Conservation (phyloP, 1,140 invertebrate species). For the Mesaphorura yosii region DNA sequence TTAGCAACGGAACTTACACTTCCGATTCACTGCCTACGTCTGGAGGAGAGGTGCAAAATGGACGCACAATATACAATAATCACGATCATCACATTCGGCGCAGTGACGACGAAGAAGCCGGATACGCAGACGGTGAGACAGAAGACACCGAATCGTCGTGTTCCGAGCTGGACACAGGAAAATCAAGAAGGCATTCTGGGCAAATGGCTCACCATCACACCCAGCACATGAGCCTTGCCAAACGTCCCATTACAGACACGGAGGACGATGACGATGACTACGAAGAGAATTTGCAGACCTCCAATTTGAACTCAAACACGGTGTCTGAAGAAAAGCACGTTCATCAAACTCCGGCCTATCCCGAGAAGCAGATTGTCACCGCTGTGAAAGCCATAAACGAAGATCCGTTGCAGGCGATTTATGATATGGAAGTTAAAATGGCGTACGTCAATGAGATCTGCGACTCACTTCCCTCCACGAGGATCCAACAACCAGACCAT, state of each 20-base stretch:
- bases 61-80: slow-evolving; percentile 38
- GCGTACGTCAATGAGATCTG: slow-evolving; percentile 33
- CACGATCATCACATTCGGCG: too few species aligned
- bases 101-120: slow-evolving; percentile 30
- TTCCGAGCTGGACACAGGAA: slow-evolving; percentile 28
- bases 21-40: slow-evolving; percentile 48
- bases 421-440: slow-evolving; percentile 32
- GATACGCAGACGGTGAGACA: slow-evolving; percentile 29
- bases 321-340: too few species aligned
- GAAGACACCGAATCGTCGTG: slow-evolving; percentile 29
- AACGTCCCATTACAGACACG: slow-evolving; percentile 31
- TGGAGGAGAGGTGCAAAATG: slow-evolving; percentile 47
- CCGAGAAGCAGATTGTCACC: not conserved
- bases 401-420: slow-evolving; percentile 29
- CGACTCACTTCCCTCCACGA: slow-evolving; percentile 16
- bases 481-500: slow-evolving; percentile 7
- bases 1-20: slow-evolving; percentile 62
- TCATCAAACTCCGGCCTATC: too few species aligned
- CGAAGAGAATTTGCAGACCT: slow-evolving; percentile 1
- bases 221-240: not conserved
- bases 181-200: slow-evolving; percentile 13
- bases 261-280: slow-evolving; percentile 31
- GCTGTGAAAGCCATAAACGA: slow-evolving; percentile 11
- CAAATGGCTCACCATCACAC: not conserved
- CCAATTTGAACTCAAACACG: too few species aligned